These are phyloP conservation scores for Drosophila paucipuncta DNA, from an alignment of 2,888 invertebrate species.

Conservation along the genomic window DNA sequence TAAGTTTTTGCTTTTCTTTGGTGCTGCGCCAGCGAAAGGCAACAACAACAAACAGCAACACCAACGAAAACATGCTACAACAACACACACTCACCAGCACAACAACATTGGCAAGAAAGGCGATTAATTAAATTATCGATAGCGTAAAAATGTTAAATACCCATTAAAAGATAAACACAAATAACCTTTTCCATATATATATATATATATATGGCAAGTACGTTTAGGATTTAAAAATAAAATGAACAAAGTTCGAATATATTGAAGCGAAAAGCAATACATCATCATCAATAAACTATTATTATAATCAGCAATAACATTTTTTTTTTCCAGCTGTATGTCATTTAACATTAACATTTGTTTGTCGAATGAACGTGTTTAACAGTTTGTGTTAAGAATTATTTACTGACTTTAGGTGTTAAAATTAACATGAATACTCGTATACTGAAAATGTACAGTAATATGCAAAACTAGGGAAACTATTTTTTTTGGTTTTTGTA, in stretches of 20 bases:
- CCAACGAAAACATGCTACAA: slow-evolving; percentile 7
- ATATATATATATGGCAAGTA: not conserved
- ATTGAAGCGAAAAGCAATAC: not conserved
- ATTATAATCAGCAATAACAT: not conserved
- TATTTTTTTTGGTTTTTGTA: no score
- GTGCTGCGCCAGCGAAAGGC: slow-evolving; percentile 63
- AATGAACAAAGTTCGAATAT: slow-evolving; percentile 2
- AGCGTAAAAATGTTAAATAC: slow-evolving; percentile 53
- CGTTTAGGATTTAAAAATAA: not conserved
- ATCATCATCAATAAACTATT: slow-evolving; percentile 1
- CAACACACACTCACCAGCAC: slow-evolving; percentile 14
- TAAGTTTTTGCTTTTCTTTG: slow-evolving; percentile 70
- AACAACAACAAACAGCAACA: slow-evolving; percentile 14
- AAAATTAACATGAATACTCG: not conserved
- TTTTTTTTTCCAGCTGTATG: not conserved
- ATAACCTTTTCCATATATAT: slow-evolving; percentile 1
- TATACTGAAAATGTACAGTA: not conserved
- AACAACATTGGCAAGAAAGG: slow-evolving; percentile 26
- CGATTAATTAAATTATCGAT: slow-evolving; percentile 59
- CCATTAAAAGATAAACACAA: slow-evolving; percentile 44
- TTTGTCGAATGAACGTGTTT: not conserved
- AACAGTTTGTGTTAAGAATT: not conserved
- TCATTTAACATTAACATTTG: not conserved
- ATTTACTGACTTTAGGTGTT: not conserved
- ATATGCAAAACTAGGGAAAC: not conserved